Evolutionary conservation across 2,113 vertebrate genomes (phyloP).

Genomic region (Eonycteris spelaea): DNA sequence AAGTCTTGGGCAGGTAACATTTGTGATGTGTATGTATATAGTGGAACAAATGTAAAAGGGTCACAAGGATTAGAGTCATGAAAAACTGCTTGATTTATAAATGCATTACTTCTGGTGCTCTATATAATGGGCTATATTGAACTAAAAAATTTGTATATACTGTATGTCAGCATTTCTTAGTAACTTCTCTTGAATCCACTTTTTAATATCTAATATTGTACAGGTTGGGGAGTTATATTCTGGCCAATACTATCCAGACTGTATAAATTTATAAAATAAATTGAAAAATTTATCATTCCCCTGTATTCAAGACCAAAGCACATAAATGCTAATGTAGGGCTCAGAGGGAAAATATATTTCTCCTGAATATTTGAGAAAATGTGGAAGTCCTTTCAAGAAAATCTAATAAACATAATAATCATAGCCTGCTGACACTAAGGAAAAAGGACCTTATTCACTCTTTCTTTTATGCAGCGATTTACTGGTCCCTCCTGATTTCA

Average conservation of each 20-base stretch:
- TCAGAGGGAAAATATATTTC: slow-evolving; percentile 87
- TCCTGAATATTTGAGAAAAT: slow-evolving; percentile 89
- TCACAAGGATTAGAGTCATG: slow-evolving; percentile 41
- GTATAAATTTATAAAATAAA: slow-evolving; percentile 83
- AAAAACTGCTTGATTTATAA: slow-evolving; percentile 55
- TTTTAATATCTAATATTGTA: slow-evolving; percentile 74
- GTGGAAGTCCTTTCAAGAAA: slow-evolving; percentile 87
- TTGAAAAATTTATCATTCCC: slow-evolving; percentile 85
- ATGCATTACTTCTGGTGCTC: slow-evolving; percentile 64
- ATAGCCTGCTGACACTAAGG: slow-evolving; percentile 88
- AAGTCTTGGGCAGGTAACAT: slow-evolving; percentile 6
- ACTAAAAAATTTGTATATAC: slow-evolving; percentile 67
- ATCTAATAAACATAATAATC: slow-evolving; percentile 90
- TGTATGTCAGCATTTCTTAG: slow-evolving; percentile 72
- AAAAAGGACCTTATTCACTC: slow-evolving; percentile 86
- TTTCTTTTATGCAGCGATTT: slow-evolving; percentile 86
- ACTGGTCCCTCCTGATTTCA: slow-evolving; percentile 87
- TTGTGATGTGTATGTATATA: slow-evolving; percentile 26
- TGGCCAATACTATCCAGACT: slow-evolving; percentile 73
- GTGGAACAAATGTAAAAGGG: slow-evolving; percentile 44
- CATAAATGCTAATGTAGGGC: slow-evolving; percentile 86
- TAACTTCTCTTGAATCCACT: slow-evolving; percentile 65
- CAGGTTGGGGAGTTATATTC: slow-evolving; percentile 74
- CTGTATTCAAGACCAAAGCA: slow-evolving; percentile 81
- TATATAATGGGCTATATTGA: slow-evolving; percentile 60